Evolutionary conservation across 1,140 invertebrate genomes (phyloP), one percentile per base, ranked within the genome.

Genomic region (Daktulosphaira vitifoliae): DNA sequence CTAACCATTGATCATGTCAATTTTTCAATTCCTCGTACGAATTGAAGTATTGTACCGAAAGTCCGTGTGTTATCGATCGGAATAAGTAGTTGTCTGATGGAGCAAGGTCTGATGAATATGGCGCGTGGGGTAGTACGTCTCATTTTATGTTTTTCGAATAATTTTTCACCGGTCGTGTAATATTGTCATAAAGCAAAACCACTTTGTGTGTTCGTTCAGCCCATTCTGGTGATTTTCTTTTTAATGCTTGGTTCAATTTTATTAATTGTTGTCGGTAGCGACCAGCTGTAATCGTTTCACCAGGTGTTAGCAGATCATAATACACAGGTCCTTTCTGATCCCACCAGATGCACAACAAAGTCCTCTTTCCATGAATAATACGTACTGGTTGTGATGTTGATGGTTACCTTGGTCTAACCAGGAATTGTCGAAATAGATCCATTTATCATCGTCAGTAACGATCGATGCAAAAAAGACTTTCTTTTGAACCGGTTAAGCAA

Each of bases 161-260:
- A 11, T 50, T 22, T 37, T 29, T 33, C 16, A 38, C 33, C 18
- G 7, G 2, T 15, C n/a, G n/a, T n/a, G n/a, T 37, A 53, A n/a
- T 26, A 6, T 53, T 53, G 51, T 53, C 26, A 53, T 53, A 26
- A 3, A 13, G 15, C 3, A 53, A 7, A 20, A 53, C 26, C 2
- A 53, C 15, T 37, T 16, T 53, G 25, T 67, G 42, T 42, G 48
- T 67, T 39, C 70, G 54, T 26, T 66, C 39, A 44, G 65, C 66
- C 15, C 67, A 54, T 13, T 49, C 16, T 13, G 46, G 22, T 4
- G 51, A 18, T 59, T 69, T 69, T 51, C 70, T 67, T 38, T 69
- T 51, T 7, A 71, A 66, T 13, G 65, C 66, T 44, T 20, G 54
- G 25, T 18, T 39, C 39, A 59, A 44, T 3, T 13, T 2, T 15